Conservation (phyloP, 2,113 vertebrate genomes). For the Hippopotamus amphibius region DNA sequence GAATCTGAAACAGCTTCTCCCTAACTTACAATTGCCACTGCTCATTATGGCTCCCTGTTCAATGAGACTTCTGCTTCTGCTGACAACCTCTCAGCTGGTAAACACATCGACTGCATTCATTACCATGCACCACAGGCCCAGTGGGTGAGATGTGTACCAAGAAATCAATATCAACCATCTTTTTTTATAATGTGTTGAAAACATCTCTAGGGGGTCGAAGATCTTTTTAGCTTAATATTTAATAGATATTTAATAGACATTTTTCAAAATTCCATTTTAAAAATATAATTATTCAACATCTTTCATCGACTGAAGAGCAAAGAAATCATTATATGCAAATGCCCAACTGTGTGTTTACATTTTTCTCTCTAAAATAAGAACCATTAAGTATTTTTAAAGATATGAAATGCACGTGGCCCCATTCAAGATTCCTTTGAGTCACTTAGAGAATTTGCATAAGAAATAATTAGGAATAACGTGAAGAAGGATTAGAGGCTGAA, state of each 20-base stretch:
- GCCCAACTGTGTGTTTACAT: neutral
- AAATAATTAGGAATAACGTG: neutral
- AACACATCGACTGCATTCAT: constrained; percentile 27
- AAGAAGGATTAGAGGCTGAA: neutral
- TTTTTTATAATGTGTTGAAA: neutral
- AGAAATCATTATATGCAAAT: neutral
- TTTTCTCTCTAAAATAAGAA: neutral
- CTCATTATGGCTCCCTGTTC: constrained; percentile 66
- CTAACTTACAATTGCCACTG: constrained; percentile 26
- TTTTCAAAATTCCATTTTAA: constrained; percentile 25
- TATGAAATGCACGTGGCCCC: neutral
- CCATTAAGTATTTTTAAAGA: neutral
- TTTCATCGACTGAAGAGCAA: neutral
- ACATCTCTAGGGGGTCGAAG: neutral
- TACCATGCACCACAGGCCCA: constrained; percentile 13
- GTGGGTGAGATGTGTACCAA: neutral
- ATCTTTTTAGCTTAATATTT: neutral
- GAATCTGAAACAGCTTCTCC: constrained; percentile 45
- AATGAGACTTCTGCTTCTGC: constrained; percentile 44
- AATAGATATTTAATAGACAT: neutral
- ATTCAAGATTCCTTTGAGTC: neutral
- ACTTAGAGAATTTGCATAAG: neutral
- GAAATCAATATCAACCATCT: neutral
- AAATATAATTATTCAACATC: neutral
- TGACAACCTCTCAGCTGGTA: constrained; percentile 24